phyloP scores from a whole-genome alignment of 2,797 vertebrate species.

The Trichosurus vulpecula region DNA sequence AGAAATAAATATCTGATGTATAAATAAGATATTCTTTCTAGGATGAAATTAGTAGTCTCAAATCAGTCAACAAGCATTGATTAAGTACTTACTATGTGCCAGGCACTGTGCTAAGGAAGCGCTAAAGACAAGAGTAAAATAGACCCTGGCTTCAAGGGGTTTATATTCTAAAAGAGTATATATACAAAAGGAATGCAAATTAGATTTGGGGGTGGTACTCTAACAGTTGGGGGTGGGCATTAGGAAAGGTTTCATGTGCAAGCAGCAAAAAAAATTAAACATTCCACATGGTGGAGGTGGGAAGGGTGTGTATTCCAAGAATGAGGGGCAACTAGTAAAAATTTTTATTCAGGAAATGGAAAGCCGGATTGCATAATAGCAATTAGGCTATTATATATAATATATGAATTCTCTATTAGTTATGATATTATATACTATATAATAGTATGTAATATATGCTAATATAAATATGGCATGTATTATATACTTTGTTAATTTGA shows the following conservation, averaged over 20 bases:
- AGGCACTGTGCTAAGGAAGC: not conserved
- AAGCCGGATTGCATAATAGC: not conserved
- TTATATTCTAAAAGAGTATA: not conserved
- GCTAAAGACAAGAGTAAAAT: not conserved
- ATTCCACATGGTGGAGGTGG: not conserved
- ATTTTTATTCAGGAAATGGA: not conserved
- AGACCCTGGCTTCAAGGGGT: not conserved
- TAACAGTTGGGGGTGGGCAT: not conserved
- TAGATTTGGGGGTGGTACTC: not conserved
- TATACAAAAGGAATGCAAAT: not conserved
- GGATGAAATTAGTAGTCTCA: conserved; percentile 2
- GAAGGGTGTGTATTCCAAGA: not conserved
- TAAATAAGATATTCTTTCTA: not conserved
- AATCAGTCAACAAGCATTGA: not conserved
- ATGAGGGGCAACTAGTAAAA: not conserved
- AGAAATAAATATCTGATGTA: not conserved
- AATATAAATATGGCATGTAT: not conserved
- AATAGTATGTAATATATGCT: too few species aligned
- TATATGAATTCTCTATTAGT: not conserved
- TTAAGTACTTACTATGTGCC: not conserved
- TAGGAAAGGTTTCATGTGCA: not conserved
- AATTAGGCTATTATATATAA: too few species aligned
- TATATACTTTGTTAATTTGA: not conserved
- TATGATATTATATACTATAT: not conserved
- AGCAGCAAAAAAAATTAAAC: not conserved